phyloP scores from a whole-genome alignment of 2,888 invertebrate genomes.

The Chrysolina haemoptera region DNA sequence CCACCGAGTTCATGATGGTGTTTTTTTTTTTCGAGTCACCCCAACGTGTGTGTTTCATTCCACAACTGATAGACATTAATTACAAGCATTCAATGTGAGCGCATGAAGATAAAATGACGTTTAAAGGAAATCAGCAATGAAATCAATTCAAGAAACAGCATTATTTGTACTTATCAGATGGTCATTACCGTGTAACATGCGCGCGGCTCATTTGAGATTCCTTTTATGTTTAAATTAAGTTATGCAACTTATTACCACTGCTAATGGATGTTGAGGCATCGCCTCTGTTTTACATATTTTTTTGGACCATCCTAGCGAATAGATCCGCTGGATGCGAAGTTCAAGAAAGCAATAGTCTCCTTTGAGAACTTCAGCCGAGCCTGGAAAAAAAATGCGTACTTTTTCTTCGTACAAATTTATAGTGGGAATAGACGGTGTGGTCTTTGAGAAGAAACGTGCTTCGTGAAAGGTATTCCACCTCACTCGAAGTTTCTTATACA shows the following conservation, averaged over 20 bases:
- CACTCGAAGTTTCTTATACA: too few relatives aligned
- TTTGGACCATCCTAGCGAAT: slow-evolving; percentile 30
- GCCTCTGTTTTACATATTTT: slow-evolving; percentile 41
- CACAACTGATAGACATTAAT: slow-evolving; percentile 41
- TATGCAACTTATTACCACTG: slow-evolving; percentile 47
- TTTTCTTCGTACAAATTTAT: slow-evolving; percentile 37
- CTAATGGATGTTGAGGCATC: slow-evolving; percentile 43
- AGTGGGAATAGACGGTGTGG: slow-evolving; percentile 29
- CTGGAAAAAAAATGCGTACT: slow-evolving; percentile 26
- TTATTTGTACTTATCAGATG: slow-evolving; percentile 49
- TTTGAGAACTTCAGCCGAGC: slow-evolving; percentile 24
- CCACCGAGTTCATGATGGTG: not conserved
- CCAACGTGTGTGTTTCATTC: slow-evolving; percentile 31
- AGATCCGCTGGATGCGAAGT: slow-evolving; percentile 35
- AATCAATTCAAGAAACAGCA: slow-evolving; percentile 51
- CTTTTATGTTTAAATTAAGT: slow-evolving; percentile 53
- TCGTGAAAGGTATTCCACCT: slow-evolving; percentile 1
- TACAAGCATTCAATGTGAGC: slow-evolving; percentile 35
- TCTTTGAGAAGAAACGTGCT: slow-evolving; percentile 6
- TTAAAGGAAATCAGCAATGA: slow-evolving; percentile 48
- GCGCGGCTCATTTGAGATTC: slow-evolving; percentile 48
- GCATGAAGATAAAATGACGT: slow-evolving; percentile 42
- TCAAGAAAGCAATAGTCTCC: slow-evolving; percentile 31
- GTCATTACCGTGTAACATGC: slow-evolving; percentile 45
- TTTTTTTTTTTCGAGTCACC: not conserved